These are phyloP conservation scores for Leptinotarsa texana DNA, from an alignment of 1,140 invertebrate species.

Conservation along the genomic window DNA sequence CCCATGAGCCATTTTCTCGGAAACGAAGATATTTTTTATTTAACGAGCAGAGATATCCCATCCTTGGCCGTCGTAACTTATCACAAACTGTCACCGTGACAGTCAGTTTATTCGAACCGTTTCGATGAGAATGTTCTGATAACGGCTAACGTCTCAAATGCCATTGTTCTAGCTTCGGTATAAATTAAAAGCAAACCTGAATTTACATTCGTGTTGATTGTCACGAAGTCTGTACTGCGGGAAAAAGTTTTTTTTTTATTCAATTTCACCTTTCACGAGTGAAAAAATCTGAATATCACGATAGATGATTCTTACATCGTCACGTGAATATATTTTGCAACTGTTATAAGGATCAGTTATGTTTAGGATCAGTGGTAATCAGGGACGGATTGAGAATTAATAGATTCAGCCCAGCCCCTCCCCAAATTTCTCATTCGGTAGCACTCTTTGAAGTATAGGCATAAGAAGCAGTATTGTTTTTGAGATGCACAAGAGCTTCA, in stretches of 20 bases:
- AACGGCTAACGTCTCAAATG: neutral
- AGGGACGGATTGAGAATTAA: too few relatives aligned
- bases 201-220: neutral
- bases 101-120: conserved; percentile 10
- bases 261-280: too few relatives aligned
- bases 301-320: neutral
- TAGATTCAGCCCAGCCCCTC: too few relatives aligned
- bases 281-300: too few relatives aligned
- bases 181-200: neutral
- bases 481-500: too few relatives aligned
- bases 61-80: conserved; percentile 3
- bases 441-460: too few relatives aligned
- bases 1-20: neutral
- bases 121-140: conserved; percentile 18
- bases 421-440: too few relatives aligned
- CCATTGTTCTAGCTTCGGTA: conserved; percentile 9
- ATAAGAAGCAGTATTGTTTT: too few relatives aligned
- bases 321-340: neutral
- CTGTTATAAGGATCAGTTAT: neutral
- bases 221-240: neutral
- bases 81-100: conserved; percentile 16
- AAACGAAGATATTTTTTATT: neutral
- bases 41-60: too few relatives aligned
- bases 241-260: neutral
- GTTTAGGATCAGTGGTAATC: neutral